Percentiles rank a stretch among this genome's conserved stretches.
Conservation (phyloP, 2,797 vertebrate species). For the Macrochelys suwanniensis region DNA sequence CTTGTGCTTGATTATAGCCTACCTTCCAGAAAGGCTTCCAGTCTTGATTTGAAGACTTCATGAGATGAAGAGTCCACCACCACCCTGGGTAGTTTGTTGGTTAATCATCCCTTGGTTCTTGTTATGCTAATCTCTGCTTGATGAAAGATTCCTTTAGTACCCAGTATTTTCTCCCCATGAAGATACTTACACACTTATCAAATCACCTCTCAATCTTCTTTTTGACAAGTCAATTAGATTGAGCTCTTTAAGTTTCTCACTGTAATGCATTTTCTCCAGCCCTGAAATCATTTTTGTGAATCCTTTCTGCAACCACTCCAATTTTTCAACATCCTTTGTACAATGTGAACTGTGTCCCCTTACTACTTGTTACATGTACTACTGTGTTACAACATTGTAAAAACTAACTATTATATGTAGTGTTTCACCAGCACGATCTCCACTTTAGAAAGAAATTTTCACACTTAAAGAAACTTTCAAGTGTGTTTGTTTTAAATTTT, state of each 20-base stretch:
- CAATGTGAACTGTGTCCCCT: neutral
- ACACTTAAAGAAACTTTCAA: neutral
- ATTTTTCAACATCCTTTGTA: neutral
- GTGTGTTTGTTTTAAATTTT: neutral
- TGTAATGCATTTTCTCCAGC: neutral
- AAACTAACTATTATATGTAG: neutral
- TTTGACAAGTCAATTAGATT: neutral
- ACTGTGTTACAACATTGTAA: neutral
- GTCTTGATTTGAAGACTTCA: neutral
- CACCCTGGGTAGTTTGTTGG: neutral
- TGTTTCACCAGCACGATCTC: neutral
- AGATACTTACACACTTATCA: neutral
- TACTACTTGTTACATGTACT: neutral
- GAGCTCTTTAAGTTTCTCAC: neutral
- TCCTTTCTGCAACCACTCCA: neutral
- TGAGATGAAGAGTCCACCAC: neutral
- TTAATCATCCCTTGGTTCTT: neutral
- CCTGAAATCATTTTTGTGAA: neutral
- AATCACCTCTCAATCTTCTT: neutral
- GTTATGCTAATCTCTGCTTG: neutral
- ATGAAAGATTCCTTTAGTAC: neutral
- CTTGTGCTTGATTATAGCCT: neutral
- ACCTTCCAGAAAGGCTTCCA: neutral
- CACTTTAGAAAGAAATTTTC: neutral
- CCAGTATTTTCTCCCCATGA: neutral